Evolutionary conservation across 1,140 invertebrate species (phyloP).

Genomic region (Plodia interpunctella): DNA sequence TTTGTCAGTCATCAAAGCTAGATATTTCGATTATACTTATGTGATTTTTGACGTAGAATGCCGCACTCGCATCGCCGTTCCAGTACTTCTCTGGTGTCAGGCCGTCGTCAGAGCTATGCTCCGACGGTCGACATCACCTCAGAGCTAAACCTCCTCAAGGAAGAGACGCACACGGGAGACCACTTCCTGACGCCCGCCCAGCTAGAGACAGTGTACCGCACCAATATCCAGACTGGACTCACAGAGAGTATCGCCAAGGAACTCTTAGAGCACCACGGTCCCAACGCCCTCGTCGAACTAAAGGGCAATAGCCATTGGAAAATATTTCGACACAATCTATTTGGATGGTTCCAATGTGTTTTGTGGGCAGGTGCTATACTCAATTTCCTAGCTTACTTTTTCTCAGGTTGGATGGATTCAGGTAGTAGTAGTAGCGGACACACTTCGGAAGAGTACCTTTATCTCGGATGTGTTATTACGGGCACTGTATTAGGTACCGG

Average conservation of each 20-base stretch:
- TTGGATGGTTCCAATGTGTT: slow-evolving; percentile 84
- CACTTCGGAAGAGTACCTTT: slow-evolving; percentile 75
- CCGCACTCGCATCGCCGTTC: slow-evolving; percentile 32
- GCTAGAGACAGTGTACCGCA: slow-evolving; percentile 64
- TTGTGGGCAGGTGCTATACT: slow-evolving; percentile 84
- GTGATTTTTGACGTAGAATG: slow-evolving; percentile 19
- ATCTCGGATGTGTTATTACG: slow-evolving; percentile 84
- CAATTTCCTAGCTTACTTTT: slow-evolving; percentile 81
- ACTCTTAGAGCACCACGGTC: slow-evolving; percentile 79
- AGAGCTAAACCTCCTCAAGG: slow-evolving; percentile 78
- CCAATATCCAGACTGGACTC: slow-evolving; percentile 78
- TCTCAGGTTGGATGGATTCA: slow-evolving; percentile 39
- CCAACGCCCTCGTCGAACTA: slow-evolving; percentile 83
- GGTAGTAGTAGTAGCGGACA: slow-evolving; percentile 33
- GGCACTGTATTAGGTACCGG: slow-evolving; percentile 84
- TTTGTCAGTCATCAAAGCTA: too few species aligned
- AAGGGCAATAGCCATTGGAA: slow-evolving; percentile 81
- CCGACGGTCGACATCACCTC: slow-evolving; percentile 25
- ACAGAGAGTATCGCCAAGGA: slow-evolving; percentile 75
- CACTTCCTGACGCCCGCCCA: slow-evolving; percentile 76
- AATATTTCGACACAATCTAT: slow-evolving; percentile 83
- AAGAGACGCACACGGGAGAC: slow-evolving; percentile 86
- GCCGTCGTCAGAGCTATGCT: slow-evolving; percentile 25
- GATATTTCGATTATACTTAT: too few species aligned
- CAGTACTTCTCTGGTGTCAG: slow-evolving; percentile 29